Evolutionary conservation across 2,888 invertebrate genomes (phyloP).

Genomic region (Philopedon plagiatum): DNA sequence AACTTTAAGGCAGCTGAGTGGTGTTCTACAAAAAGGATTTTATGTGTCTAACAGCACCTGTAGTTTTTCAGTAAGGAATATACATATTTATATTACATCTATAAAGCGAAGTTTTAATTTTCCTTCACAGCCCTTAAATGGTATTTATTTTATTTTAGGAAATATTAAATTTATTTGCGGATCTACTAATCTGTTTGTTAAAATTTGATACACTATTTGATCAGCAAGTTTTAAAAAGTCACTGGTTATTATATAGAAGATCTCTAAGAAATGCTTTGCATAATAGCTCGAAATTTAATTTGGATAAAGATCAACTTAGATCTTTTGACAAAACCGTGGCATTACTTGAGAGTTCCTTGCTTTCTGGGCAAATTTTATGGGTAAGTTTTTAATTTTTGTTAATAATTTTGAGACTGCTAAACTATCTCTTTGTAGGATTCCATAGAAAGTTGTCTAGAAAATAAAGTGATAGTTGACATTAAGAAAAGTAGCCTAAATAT

Average conservation of each 20-base stretch:
- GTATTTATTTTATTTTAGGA: conserved; percentile 65
- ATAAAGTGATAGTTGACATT: conserved; percentile 59
- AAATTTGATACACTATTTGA: conserved; percentile 79
- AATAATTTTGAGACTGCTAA: conserved; percentile 5
- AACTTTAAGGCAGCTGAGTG: conserved; percentile 82
- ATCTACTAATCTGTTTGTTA: conserved; percentile 76
- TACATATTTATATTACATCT: too few species aligned
- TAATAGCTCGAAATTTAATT: conserved; percentile 74
- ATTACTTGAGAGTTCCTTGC: conserved; percentile 77
- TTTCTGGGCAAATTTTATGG: conserved; percentile 81
- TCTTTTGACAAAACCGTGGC: conserved; percentile 81
- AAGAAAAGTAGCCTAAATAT: conserved; percentile 66
- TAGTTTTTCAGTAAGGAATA: conserved; percentile 65
- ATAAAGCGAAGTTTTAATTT: too few species aligned
- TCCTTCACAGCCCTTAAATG: too few species aligned
- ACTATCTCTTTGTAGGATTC: conserved; percentile 58
- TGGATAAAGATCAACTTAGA: conserved; percentile 75
- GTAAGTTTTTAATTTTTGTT: conserved; percentile 62
- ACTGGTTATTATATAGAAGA: conserved; percentile 86
- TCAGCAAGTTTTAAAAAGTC: conserved; percentile 73
- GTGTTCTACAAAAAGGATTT: conserved; percentile 74
- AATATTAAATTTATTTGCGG: conserved; percentile 74
- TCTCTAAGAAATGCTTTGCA: conserved; percentile 79
- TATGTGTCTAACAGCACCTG: conserved; percentile 60
- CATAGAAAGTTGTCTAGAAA: conserved; percentile 63